Percentiles rank a stretch among this genome's conserved stretches.
Evolutionary conservation across 1,140 invertebrate species (phyloP).

Genomic region (Brachionus koreanus): DNA sequence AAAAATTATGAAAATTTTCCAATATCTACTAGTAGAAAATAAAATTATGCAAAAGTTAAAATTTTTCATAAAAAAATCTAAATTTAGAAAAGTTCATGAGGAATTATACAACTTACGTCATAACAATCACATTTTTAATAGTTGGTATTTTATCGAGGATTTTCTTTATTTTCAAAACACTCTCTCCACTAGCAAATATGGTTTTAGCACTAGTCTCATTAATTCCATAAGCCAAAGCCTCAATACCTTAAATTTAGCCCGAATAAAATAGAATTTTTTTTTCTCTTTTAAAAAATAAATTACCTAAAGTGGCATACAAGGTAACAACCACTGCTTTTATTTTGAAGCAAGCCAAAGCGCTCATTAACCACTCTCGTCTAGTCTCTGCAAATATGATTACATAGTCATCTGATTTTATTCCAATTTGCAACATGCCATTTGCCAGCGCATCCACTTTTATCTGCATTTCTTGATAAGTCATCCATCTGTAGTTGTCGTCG

Average conservation of each 20-base stretch:
- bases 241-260: background rate
- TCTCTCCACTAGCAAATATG: conserved; percentile 37
- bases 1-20: background rate
- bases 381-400: conserved; percentile 36
- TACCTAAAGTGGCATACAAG: conserved; percentile 38
- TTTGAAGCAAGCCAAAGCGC: conserved; percentile 35
- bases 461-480: conserved; percentile 75
- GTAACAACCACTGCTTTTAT: conserved; percentile 18
- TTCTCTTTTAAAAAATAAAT: background rate
- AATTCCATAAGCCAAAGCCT: conserved; percentile 9
- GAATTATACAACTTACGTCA: background rate
- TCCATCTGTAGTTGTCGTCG: conserved; percentile 83
- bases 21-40: background rate
- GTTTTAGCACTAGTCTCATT: conserved; percentile 7
- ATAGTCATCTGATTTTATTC: conserved; percentile 18
- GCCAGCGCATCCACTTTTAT: conserved; percentile 71
- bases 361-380: conserved; percentile 38
- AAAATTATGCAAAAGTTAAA: background rate
- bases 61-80: background rate
- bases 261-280: background rate
- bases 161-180: conserved; percentile 10
- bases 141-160: conserved; percentile 18
- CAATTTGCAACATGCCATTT: conserved; percentile 49
- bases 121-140: conserved; percentile 17
- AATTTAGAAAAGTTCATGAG: background rate